These are phyloP conservation scores for Amiota communis DNA, from an alignment of 2,888 invertebrate species.

Conservation along the genomic window DNA sequence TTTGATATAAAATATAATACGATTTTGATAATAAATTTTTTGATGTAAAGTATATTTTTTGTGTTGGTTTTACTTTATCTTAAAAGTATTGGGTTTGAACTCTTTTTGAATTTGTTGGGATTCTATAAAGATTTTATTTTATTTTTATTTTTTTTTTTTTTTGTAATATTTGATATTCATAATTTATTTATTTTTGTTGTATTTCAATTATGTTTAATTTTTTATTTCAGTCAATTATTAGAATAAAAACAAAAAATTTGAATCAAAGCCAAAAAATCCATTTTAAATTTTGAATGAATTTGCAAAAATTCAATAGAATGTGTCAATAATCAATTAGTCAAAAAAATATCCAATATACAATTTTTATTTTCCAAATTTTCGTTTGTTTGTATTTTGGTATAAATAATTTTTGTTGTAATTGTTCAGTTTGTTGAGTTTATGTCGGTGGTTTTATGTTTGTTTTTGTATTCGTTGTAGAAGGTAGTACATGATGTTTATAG, in stretches of 20 bases:
- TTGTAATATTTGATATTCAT: too few relatives aligned
- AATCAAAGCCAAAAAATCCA: slow-evolving; percentile 56
- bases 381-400: slow-evolving; percentile 2
- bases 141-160: too few relatives aligned
- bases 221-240: slow-evolving; percentile 3
- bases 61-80: slow-evolving; percentile 26
- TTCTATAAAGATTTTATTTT: too few relatives aligned
- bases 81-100: neutral
- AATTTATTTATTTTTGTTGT: slow-evolving; percentile 28
- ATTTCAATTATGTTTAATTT: neutral
- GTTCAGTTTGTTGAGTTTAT: neutral
- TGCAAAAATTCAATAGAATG: slow-evolving; percentile 1
- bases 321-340: slow-evolving; percentile 26
- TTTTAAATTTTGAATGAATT: slow-evolving; percentile 43
- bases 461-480: slow-evolving; percentile 23
- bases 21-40: neutral
- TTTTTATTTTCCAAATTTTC: slow-evolving; percentile 12
- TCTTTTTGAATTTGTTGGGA: too few relatives aligned
- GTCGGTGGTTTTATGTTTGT: slow-evolving; percentile 29
- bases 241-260: slow-evolving; percentile 43
- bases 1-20: neutral
- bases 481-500: neutral
- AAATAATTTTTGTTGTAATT: neutral
- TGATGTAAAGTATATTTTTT: neutral
- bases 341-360: slow-evolving; percentile 9